Base-by-base conservation (phyloP, 37 sponge, comb jelly and placozoan species). In the Mnemiopsis leidyi region DNA sequence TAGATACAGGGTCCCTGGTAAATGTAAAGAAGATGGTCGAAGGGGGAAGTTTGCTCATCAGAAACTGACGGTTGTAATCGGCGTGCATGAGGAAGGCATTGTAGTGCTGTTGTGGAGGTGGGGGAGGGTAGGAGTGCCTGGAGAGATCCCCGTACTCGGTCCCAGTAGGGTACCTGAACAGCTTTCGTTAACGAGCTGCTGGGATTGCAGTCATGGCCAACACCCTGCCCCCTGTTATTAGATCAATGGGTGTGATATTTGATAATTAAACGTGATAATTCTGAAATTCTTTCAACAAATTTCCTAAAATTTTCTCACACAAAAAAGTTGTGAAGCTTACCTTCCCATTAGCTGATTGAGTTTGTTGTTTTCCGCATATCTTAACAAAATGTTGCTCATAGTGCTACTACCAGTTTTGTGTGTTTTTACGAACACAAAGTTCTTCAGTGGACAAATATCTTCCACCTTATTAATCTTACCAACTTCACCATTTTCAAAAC, bases 91-190 rank as follows among this genome's bases (percentile, higher is more conserved):
- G 20, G 82, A 79, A 79, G 34, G 9, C 36, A 33, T 79, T 32
- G 82, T 79, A 79, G 37, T n/a, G 75, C 25, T n/a, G 30, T 23
- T 2, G n/a, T 7, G 26, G 23, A 21, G 36, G 82, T 5, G 82
- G 37, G 7, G 82, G 82, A 33, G 82, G 36, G 37, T 79, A 79
- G 36, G 23, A 26, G 29, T 79, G 82, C 20, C 3, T 2, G 7
- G 34, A 13, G 31, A 79, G 82, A 21, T 79, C 37, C 30, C 21
- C 7, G 36, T 79, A 79, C 82, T 79, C 82, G 21, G 82, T 79
- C 34, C 82, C 82, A 36, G 82, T 79, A 20, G 37, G 82, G 37
- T 29, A 32, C 33, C 82, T 79, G 82, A 32, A 79, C n/a, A n/a
- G n/a, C n/a, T n/a, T n/a, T n/a, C n/a, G n/a, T n/a, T n/a, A n/a